Evolutionary conservation across 2,113 vertebrate species (phyloP).

Genomic region (Theristicus caerulescens): DNA sequence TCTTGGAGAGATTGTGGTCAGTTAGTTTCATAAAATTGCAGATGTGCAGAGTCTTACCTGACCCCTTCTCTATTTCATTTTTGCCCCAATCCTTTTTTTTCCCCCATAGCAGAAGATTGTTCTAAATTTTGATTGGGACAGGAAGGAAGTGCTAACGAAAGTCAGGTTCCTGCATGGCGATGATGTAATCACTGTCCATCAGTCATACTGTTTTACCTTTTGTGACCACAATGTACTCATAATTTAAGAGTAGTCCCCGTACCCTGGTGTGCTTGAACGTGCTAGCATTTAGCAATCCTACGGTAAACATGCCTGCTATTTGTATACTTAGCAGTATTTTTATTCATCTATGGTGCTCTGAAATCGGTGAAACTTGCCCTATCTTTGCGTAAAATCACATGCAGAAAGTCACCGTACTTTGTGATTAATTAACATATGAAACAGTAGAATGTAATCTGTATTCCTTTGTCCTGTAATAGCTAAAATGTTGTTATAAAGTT

Average conservation of each 20-base stretch:
- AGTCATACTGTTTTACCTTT: background rate
- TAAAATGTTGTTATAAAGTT: background rate
- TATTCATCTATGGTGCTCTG: background rate
- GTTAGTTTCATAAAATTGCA: background rate
- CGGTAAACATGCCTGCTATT: background rate
- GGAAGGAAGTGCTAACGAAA: slow-evolving; percentile 48
- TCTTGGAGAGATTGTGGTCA: background rate
- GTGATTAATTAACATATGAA: background rate
- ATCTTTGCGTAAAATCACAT: background rate
- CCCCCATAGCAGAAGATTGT: background rate
- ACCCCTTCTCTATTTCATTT: background rate
- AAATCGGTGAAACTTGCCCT: background rate
- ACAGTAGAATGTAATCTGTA: background rate
- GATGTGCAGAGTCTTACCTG: background rate
- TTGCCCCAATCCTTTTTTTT: background rate
- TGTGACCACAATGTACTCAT: background rate
- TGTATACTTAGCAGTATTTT: background rate
- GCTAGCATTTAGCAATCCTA: background rate
- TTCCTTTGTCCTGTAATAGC: background rate
- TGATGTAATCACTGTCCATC: background rate
- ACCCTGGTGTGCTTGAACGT: background rate
- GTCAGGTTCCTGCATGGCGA: slow-evolving; percentile 4
- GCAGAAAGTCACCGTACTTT: background rate
- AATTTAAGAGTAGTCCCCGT: background rate
- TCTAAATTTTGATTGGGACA: background rate